These are phyloP conservation scores for Saccostrea glomerata DNA, from an alignment of 1,140 invertebrate genomes.

Conservation along the genomic window DNA sequence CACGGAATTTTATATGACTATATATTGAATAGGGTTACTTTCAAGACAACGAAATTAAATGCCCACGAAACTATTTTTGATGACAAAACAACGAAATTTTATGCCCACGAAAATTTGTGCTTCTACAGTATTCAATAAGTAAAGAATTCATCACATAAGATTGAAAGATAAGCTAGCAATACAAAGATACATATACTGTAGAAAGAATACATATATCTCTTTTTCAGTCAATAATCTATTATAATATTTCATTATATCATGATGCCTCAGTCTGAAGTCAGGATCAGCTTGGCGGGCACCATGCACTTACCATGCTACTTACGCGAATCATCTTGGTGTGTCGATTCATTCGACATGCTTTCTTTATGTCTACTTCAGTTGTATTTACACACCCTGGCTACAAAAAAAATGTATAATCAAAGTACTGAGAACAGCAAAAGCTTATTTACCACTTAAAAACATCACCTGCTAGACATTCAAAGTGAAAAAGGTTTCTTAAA, in stretches of 20 bases:
- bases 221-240: background rate
- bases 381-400: constrained; percentile 99
- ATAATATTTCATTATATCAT: background rate
- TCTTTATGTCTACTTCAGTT: constrained; percentile 98
- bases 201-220: background rate
- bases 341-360: constrained; percentile 91
- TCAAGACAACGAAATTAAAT: too few relatives aligned
- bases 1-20: too few relatives aligned
- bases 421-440: too few relatives aligned
- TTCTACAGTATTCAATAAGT: background rate
- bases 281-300: constrained; percentile 16
- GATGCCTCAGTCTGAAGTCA: constrained; percentile 6
- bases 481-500: too few relatives aligned
- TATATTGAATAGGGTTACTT: too few relatives aligned
- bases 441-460: too few relatives aligned
- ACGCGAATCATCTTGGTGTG: constrained; percentile 81
- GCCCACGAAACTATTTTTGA: too few relatives aligned
- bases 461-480: too few relatives aligned
- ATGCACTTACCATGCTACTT: constrained; percentile 63
- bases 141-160: background rate
- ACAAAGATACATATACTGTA: background rate
- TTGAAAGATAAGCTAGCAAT: background rate
- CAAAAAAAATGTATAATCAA: constrained; percentile 49
- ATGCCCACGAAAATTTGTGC: too few relatives aligned
- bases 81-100: too few relatives aligned